Evolutionary conservation across 1,140 invertebrate species (phyloP), one percentile per base, ranked within the genome.

Genomic region (Melanaphis sacchari): DNA sequence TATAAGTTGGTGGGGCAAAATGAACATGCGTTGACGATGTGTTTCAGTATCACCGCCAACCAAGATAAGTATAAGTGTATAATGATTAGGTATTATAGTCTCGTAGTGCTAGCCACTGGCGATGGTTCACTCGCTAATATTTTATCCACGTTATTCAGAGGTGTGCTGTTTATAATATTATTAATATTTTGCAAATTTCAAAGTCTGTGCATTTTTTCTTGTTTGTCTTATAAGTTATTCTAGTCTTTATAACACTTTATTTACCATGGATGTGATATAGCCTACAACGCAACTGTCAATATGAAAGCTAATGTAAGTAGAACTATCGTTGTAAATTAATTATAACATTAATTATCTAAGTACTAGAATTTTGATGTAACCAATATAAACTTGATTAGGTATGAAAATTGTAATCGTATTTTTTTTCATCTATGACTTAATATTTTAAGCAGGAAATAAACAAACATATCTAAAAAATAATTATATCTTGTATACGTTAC

Each of bases 241-340:
- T n/a, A 18, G 31, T n/a, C 31, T n/a, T 76, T 76, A 76, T n/a
- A n/a, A 4, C 59, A 76, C 59, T n/a, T 8, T 4, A 26, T 40
- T 41, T 0, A 31, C 1, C 82, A 41, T 40, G 22, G 36, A 41
- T 31, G 82, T 38, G 9, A 84, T 40, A 24, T 84, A 84, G 38
- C 3, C 5, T 21, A 40, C 0, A 24, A 24, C 82, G 4, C 59
- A 40, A 7, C 1, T 43, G 43, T n/a, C 85, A 43, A n/a, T 22
- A 87, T 87, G 85, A 87, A 87, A 49, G 18, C 43, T 36, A 18
- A 87, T 43, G 85, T 87, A n/a, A 87, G 85, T 87, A 87, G n/a
- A n/a, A 40, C 0, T 36, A 76, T 3, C 31, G 31, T 76, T 18
- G 15, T 66, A 76, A 5, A 18, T 76, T n/a, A n/a, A n/a, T 76